Evolutionary conservation across 2,113 vertebrate species (phyloP), one percentile per base, ranked within the genome.

Genomic region (Blennius ocellaris): DNA sequence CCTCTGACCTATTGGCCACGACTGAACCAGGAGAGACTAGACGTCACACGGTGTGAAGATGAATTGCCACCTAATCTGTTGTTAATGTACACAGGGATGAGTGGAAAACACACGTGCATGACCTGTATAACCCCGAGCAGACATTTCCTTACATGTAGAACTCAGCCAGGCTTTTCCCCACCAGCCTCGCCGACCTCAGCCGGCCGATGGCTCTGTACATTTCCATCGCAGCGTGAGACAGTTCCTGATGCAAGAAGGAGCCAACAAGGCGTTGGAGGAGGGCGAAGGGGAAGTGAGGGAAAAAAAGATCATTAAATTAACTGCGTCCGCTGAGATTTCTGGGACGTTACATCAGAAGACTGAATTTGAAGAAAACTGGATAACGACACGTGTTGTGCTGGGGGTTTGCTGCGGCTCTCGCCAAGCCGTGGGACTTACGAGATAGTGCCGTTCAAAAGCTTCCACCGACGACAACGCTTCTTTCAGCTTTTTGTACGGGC

Each of bases 401-500:
- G 21, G 21, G 21, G 21, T 30, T 30, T 30, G 21, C 4, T 30
- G 21, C 21, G 21, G 21, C 21, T 30, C 21, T 4, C 21, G 21
- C 21, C 21, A 30, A 30, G 21, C 21, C 10, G 37, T 50, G 1
- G 3, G n/a, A 86, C 96, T 96, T 90, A 98, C 98, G 85, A 99
- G 94, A 85, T 99, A 99, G 87, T 99, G 97, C 78, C 96, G 97
- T 89, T 99, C 97, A 92, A 99, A 99, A 55, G 97, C 94, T 88
- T 99, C 97, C 63, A 98, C 96, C 2, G 97, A 99, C 0, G 98
- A 99, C 73, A 99, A 90, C 6, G 98, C 97, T 90, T 99, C 97
- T 82, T 96, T 97, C 50, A 99, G 95, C 87, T 97, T 99, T 90
- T 99, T 99, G 56, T 98, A 99, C 6, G 98, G 98, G 86, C 97